Percentiles rank a stretch among this genome's conserved stretches.
Evolutionary conservation across 2,888 invertebrate species (phyloP).

Genomic region (Slavum lentiscoides): DNA sequence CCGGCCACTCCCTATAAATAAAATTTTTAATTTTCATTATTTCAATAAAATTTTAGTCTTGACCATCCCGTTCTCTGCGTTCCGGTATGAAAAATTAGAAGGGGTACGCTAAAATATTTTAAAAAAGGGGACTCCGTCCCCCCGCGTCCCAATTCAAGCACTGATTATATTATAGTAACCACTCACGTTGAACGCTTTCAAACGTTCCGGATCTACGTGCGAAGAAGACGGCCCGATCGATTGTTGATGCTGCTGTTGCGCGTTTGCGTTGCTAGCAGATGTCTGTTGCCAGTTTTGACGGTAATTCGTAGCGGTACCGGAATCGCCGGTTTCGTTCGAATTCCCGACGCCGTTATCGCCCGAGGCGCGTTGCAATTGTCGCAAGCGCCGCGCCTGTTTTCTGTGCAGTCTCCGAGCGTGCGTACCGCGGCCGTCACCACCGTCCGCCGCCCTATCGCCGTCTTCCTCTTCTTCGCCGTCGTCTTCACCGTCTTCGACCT

Average conservation of each 20-base stretch:
- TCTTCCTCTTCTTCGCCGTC: slow-evolving; percentile 83
- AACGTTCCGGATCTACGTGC: slow-evolving; percentile 87
- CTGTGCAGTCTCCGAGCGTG: slow-evolving; percentile 16
- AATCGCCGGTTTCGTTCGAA: slow-evolving; percentile 9
- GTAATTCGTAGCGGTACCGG: slow-evolving; percentile 1
- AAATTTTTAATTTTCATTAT: no score
- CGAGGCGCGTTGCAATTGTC: slow-evolving; percentile 7
- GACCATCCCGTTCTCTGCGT: no score
- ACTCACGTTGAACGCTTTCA: slow-evolving; percentile 94
- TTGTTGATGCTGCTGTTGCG: slow-evolving; percentile 26
- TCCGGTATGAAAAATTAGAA: no score
- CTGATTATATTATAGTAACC: no score
- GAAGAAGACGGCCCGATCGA: slow-evolving; percentile 16
- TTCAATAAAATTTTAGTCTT: no score
- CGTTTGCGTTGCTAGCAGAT: neutral
- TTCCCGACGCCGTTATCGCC: neutral
- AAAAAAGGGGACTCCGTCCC: no score
- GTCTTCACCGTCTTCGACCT: slow-evolving; percentile 13
- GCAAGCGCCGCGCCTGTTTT: slow-evolving; percentile 23
- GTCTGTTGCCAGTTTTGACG: slow-evolving; percentile 34
- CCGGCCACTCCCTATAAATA: no score
- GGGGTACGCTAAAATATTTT: no score
- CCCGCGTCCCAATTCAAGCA: no score
- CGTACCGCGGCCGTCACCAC: slow-evolving; percentile 74
- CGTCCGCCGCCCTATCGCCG: slow-evolving; percentile 86